Base-by-base conservation (phyloP, 2,888 invertebrate genomes). In the Spodoptera littoralis region DNA sequence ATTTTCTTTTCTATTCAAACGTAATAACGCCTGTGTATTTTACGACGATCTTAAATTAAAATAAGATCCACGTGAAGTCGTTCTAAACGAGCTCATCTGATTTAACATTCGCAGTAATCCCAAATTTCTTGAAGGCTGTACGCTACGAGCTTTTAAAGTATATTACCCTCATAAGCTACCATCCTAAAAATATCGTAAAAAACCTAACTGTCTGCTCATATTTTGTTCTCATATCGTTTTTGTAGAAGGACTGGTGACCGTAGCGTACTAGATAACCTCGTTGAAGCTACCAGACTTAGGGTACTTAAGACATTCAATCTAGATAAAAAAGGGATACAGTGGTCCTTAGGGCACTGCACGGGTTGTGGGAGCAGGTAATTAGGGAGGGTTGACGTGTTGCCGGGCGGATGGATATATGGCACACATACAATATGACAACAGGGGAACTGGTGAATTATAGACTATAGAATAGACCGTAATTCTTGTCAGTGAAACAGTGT, bases 281-380 rank as follows among this genome's bases (percentile, higher is more conserved):
- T 61, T 57, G 44, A 56, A 60, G 13, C 27, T 52, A 42, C 45
- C 45, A 30, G 24, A 65, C 46, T 36, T 42, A 66, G 65, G 70
- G 59, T 49, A 69, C 65, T 76, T 68, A 64, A 70, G 66, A 59
- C 60, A 65, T 76, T 66, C 44, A 78, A 75, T 71, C 70, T 65
- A 78, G 69, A 65, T 60, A 67, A 78, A 68, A 76, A 74, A 60
- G 63, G 73, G 65, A 60, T 50, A 55, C 56, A 60, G 60, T 43
- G 18, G 52, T 53, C 49, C 46, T 66, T 24, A 53, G 53, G 36
- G 55, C 48, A 44, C 52, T 52, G 55, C 44, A 62, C 45, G 46
- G 65, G 58, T 52, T 65, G 60, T 65, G 51, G 64, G 70, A 50
- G 70, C 61, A 56, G 52, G 60, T 67, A 75, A 77, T 77, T 73